Conservation (phyloP, 2,113 vertebrate genomes). For the Otocyon megalotis region DNA sequence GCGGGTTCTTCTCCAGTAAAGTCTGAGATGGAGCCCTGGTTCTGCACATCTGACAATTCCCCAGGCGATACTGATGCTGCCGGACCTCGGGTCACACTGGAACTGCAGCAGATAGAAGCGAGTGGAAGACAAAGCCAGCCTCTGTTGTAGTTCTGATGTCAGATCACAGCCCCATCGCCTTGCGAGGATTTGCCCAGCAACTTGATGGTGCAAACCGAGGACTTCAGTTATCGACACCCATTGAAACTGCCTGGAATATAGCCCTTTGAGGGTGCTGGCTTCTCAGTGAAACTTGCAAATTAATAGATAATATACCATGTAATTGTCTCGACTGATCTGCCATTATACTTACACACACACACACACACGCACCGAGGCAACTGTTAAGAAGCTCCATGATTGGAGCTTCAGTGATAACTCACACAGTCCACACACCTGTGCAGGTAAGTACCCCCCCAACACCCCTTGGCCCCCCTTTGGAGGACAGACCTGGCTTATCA, state of each 20-base stretch:
- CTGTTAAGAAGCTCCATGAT: neutral
- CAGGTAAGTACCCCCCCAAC: neutral
- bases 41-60: neutral
- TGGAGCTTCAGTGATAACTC: neutral
- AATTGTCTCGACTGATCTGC: neutral
- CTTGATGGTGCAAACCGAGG: neutral
- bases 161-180: neutral
- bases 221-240: accelerated
- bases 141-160: neutral
- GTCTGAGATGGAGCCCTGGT: too few relatives aligned
- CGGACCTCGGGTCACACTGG: too few relatives aligned
- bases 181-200: neutral
- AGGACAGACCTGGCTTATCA: neutral
- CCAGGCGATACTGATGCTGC: too few relatives aligned
- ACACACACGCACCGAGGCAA: too few relatives aligned
- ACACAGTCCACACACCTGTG: neutral
- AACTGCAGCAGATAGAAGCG: neutral
- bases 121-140: neutral
- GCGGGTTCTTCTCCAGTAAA: neutral
- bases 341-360: neutral
- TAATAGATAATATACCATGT: neutral
- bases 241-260: too few relatives aligned
- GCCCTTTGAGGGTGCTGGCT: neutral
- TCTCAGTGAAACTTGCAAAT: neutral
- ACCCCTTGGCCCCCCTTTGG: too few relatives aligned